Evolutionary conservation across 2,797 vertebrate species (phyloP).

Genomic region (Tokudaia muenninki): DNA sequence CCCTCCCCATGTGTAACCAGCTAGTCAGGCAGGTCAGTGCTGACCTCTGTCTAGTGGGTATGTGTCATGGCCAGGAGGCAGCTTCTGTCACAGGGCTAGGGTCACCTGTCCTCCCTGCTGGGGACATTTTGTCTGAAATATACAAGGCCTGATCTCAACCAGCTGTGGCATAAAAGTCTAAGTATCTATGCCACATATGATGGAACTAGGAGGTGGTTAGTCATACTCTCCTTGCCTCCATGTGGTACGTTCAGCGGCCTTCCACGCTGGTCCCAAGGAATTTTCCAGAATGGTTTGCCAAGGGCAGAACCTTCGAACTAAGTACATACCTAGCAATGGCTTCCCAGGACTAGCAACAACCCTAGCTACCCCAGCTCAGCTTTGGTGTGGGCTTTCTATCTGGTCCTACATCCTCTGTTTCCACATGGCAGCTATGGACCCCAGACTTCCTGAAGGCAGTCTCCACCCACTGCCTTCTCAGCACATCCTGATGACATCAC

Average conservation of each 20-base stretch:
- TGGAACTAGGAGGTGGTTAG: rapidly evolving
- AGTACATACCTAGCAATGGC: background rate
- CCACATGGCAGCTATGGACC: background rate
- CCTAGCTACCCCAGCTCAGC: background rate
- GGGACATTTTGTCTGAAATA: background rate
- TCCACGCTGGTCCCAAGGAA: background rate
- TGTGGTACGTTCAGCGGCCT: background rate
- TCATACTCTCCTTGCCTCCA: rapidly evolving
- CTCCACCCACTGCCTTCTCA: background rate
- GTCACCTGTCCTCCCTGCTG: background rate
- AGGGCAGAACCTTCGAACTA: background rate
- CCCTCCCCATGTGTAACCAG: background rate
- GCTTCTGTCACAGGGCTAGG: background rate
- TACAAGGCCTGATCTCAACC: background rate
- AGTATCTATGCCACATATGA: background rate
- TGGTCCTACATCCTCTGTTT: background rate
- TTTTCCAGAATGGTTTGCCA: background rate
- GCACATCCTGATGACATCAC: background rate
- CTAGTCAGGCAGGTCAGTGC: background rate
- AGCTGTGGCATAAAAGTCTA: background rate
- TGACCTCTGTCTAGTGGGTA: background rate
- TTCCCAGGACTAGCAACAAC: background rate
- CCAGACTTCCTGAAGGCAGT: background rate
- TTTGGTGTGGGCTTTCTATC: background rate
- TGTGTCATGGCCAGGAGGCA: background rate